These are phyloP conservation scores for Acleris holmiana DNA, from an alignment of 2,888 invertebrate genomes.

Conservation along the genomic window DNA sequence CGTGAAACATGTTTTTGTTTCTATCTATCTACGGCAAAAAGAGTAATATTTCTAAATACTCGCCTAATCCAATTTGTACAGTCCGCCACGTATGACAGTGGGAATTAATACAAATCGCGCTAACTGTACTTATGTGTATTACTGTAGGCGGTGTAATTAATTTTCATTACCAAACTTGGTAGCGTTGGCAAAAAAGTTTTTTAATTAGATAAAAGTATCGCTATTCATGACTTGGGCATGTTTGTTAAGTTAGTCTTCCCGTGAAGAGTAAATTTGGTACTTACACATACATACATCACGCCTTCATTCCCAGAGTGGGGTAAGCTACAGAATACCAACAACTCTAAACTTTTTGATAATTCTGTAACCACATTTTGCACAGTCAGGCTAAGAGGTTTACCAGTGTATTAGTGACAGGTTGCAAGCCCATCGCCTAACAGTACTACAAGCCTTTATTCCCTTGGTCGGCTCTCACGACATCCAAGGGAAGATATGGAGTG, in stretches of 20 bases:
- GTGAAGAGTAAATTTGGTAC: background rate
- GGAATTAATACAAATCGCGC: conserved; percentile 39
- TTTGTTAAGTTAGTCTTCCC: background rate
- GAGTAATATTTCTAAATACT: conserved; percentile 30
- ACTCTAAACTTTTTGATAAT: too few species aligned
- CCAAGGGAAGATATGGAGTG: too few species aligned
- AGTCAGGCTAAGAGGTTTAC: too few species aligned
- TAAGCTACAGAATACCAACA: too few species aligned
- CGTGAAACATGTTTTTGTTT: too few species aligned
- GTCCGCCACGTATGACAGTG: conserved; percentile 33
- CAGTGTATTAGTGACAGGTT: too few species aligned
- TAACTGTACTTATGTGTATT: conserved; percentile 38
- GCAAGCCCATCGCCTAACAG: too few species aligned
- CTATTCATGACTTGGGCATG: conserved; percentile 12
- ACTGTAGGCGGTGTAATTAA: conserved; percentile 42
- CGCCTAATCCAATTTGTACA: conserved; percentile 34
- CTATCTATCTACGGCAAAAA: background rate
- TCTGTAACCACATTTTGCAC: too few species aligned
- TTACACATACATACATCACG: too few species aligned
- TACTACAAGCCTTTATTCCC: too few species aligned
- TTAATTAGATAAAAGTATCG: conserved; percentile 28
- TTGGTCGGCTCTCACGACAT: too few species aligned
- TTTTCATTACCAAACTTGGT: conserved; percentile 48
- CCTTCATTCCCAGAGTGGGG: too few species aligned
- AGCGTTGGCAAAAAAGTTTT: conserved; percentile 45